A percentile compares a stretch with the other conserved stretches of the same genome.
These are phyloP conservation scores for Acanthochromis polyacanthus DNA, from an alignment of 2,113 vertebrate genomes.

Conservation along the genomic window DNA sequence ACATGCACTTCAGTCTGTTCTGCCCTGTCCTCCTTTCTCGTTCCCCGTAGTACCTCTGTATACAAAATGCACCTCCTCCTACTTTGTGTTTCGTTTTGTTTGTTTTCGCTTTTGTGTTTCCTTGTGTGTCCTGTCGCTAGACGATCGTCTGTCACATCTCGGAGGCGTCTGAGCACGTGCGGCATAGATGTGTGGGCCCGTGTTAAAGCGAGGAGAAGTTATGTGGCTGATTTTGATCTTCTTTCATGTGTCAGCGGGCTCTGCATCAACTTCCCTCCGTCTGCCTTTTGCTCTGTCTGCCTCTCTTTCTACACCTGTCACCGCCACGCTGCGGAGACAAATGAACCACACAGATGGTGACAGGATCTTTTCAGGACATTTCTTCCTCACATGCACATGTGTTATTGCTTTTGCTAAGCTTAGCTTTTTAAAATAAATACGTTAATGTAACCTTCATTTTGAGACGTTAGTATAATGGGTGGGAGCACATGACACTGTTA, in stretches of 20 bases:
- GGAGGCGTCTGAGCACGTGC: constrained; percentile 22
- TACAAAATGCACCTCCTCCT: constrained; percentile 20
- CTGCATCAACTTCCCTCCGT: constrained; percentile 17
- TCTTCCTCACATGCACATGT: not conserved
- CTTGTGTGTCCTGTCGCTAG: constrained; percentile 12
- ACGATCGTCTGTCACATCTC: constrained; percentile 42
- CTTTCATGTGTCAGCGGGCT: constrained; percentile 47
- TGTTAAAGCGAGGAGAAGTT: constrained; percentile 35
- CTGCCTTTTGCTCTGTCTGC: constrained; percentile 38
- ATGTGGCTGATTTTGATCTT: constrained; percentile 54
- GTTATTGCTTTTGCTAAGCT: not conserved
- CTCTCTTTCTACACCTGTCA: constrained; percentile 41
- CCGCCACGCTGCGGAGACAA: constrained; percentile 32
- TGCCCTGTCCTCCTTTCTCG: constrained; percentile 13
- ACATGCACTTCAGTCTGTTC: constrained; percentile 12
- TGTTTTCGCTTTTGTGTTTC: constrained; percentile 25
- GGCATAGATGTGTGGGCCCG: constrained; percentile 14
- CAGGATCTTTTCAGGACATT: constrained; percentile 27
- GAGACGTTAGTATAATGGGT: not conserved
- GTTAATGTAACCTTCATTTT: not conserved
- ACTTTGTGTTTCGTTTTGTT: constrained; percentile 48
- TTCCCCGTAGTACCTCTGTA: constrained; percentile 42
- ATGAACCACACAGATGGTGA: constrained; percentile 38
- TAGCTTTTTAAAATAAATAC: constrained; percentile 18
- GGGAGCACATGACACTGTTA: not conserved